These are phyloP conservation scores for Drosophila melanosoma DNA, from an alignment of 2,888 invertebrate species.

Conservation along the genomic window DNA sequence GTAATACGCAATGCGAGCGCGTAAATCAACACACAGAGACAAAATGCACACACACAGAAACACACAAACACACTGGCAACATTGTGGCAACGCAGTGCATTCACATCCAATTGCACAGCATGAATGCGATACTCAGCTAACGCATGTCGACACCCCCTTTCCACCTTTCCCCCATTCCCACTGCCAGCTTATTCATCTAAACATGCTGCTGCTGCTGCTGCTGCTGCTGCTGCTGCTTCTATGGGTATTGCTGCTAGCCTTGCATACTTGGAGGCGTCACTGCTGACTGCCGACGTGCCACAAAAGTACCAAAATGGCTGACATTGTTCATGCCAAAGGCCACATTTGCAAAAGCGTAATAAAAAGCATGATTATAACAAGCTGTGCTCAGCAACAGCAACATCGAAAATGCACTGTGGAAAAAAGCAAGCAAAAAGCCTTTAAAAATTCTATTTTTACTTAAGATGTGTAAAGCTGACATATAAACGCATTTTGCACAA, in stretches of 20 bases:
- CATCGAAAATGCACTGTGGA: slow-evolving; percentile 16
- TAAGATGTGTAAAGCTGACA: neutral
- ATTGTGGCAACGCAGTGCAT: slow-evolving; percentile 13
- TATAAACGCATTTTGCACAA: neutral
- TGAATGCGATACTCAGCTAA: slow-evolving; percentile 42
- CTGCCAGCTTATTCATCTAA: slow-evolving; percentile 13
- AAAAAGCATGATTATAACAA: slow-evolving; percentile 53
- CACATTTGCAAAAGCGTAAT: slow-evolving; percentile 47
- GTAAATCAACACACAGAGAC: slow-evolving; percentile 36
- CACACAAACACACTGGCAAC: neutral
- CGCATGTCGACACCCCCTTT: neutral
- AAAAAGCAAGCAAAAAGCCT: neutral
- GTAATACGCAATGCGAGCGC: slow-evolving; percentile 65
- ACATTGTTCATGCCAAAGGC: slow-evolving; percentile 74
- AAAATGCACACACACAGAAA: neutral
- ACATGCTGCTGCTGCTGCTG: slow-evolving; percentile 4
- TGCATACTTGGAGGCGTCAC: slow-evolving; percentile 42
- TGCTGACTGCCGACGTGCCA: slow-evolving; percentile 32
- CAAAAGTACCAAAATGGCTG: slow-evolving; percentile 70
- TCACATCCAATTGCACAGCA: slow-evolving; percentile 57
- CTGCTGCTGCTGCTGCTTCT: neutral
- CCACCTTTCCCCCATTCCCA: neutral
- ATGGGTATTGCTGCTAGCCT: slow-evolving; percentile 1
- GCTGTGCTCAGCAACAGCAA: slow-evolving; percentile 17
- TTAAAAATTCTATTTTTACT: neutral